Evolutionary conservation across 1,140 invertebrate species (phyloP).

Genomic region (Gryllus bimaculatus): DNA sequence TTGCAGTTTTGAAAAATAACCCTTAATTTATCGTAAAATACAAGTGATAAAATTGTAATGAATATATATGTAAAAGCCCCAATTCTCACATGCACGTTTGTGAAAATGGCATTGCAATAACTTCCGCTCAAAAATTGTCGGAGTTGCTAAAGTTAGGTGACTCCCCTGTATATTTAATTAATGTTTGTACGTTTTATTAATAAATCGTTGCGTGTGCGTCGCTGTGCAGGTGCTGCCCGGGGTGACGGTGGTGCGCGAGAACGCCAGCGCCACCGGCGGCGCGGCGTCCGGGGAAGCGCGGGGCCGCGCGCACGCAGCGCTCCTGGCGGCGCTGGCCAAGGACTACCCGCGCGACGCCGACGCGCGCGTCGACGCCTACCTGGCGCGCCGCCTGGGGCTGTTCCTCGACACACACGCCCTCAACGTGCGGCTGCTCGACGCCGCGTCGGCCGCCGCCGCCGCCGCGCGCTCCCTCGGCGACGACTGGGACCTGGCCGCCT

Average conservation of each 20-base stretch:
- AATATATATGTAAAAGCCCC: too few species aligned
- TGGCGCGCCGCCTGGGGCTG: conserved; percentile 56
- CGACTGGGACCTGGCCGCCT: not conserved
- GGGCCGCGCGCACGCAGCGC: conserved; percentile 32
- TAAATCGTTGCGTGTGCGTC: too few species aligned
- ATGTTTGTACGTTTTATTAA: too few species aligned
- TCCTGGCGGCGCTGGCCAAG: conserved; percentile 59
- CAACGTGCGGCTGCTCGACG: conserved; percentile 58
- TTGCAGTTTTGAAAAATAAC: too few species aligned
- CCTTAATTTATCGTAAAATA: too few species aligned
- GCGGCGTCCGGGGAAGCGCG: conserved; percentile 19
- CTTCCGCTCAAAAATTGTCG: too few species aligned
- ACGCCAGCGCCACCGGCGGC: conserved; percentile 32
- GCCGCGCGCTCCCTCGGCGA: conserved; percentile 7
- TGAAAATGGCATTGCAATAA: too few species aligned
- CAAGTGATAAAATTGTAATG: too few species aligned
- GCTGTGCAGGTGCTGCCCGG: conserved; percentile 60
- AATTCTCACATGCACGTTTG: too few species aligned
- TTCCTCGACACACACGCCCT: conserved; percentile 63
- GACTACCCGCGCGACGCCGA: conserved; percentile 65
- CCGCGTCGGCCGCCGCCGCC: conserved; percentile 33
- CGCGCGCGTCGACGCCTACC: conserved; percentile 62
- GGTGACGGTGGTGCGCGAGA: conserved; percentile 58
- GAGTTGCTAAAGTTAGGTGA: too few species aligned
- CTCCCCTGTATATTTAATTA: too few species aligned